Base-by-base conservation (phyloP, 1,140 invertebrate species). In the Dendroctonus valens region DNA sequence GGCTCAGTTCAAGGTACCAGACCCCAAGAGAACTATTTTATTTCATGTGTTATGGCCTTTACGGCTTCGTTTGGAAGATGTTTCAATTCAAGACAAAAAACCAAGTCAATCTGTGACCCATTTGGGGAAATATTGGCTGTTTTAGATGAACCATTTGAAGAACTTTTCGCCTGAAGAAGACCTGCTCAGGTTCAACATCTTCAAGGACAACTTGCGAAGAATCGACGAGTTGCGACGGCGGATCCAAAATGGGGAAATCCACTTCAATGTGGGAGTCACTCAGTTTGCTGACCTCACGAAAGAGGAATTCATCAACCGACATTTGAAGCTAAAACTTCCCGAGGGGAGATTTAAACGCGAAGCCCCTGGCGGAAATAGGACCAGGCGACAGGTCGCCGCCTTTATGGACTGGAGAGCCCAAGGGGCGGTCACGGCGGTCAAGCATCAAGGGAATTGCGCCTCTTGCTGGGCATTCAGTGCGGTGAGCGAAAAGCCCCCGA, bases 391-490 rank as follows among this genome's bases (percentile, higher is more conserved):
- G 26, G 11, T 57, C n/a, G 59, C 42, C 7, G 41, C 15, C 49
- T 53, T 40, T 5, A 59, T 96, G 59, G 94, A 98, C 80, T 97
- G 95, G 96, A 85, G 90, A 71, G 75, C 83, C 50, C 80, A 89
- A 67, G 93, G 93, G 44, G 90, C 89, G 67, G 93, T 98, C 15
- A 97, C 93, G 12, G 83, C 83, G 3, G 84, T 97, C 38, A 97
- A 97, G 80, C 88, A 97, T 82, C 94, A 97, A 83, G 91, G 89
- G 49, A 84, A 88, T 74, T 97, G 94, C 80, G 94, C 93, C 65
- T 92, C 91, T 8, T 96, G 93, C 81, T 97, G 93, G 93, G 86
- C 93, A 51, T 96, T 97, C 82, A 91, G 90, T 59, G 78, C 87
- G 7, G 87, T 90, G 75, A 84, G 82, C 81, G 65, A 49, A 26